phyloP scores from a whole-genome alignment of 1,140 invertebrate genomes.

The Asobara japonica region DNA sequence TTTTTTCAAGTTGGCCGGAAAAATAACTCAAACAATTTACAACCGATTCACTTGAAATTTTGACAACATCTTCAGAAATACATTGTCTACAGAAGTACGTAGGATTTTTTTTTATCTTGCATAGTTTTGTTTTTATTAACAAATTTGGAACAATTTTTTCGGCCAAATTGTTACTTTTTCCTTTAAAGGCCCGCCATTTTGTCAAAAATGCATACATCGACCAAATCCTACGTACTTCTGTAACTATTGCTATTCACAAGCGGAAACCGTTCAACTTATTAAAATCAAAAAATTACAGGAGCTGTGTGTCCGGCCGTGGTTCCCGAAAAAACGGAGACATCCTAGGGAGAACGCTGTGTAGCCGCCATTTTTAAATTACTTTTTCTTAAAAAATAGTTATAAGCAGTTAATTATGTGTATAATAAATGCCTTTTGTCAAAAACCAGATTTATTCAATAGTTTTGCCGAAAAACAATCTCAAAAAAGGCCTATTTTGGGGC shows the following conservation, averaged over 20 bases:
- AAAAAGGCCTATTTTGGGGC: background rate
- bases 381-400: conserved; percentile 22
- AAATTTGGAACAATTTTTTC: conserved; percentile 22
- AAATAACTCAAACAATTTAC: conserved; percentile 30
- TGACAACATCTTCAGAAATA: conserved; percentile 25
- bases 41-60: conserved; percentile 29
- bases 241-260: conserved; percentile 29
- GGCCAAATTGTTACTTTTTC: background rate
- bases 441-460: conserved; percentile 14
- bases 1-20: conserved; percentile 26
- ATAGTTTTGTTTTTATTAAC: conserved; percentile 29
- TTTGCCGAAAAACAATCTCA: background rate
- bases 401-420: background rate
- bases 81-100: conserved; percentile 26
- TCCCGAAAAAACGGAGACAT: conserved; percentile 21
- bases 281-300: conserved; percentile 27
- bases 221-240: conserved; percentile 35
- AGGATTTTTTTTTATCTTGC: conserved; percentile 31
- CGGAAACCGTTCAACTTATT: conserved; percentile 26
- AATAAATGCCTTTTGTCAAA: background rate
- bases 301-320: conserved; percentile 27
- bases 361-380: conserved; percentile 33
- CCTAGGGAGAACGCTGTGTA: conserved; percentile 23
- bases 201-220: conserved; percentile 28
- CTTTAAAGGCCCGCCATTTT: conserved; percentile 30